phyloP scores from a whole-genome alignment of 2,113 vertebrate species.

The pig (Sus scrofa) region T2T-Sscrofa CM000817.6:29591001-29591500 shows the following conservation, averaged over 20 bases:
- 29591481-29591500: constrained; percentile 92
- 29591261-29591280: constrained; percentile 95
- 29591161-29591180: constrained; percentile 98
- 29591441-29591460: constrained; percentile 92
- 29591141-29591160: constrained; percentile 98
- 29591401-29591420: constrained; percentile 38
- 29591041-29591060: neutral
- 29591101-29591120: constrained; percentile 91
- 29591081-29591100: constrained; percentile 87
- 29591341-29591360: constrained; percentile 94
- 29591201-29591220: neutral
- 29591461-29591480: constrained; percentile 89
- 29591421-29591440: constrained; percentile 88
- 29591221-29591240: neutral
- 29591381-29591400: neutral
- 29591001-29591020: constrained; percentile 87
- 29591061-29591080: neutral
- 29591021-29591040: neutral
- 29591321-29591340: constrained; percentile 88
- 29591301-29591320: constrained; percentile 88
- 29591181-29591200: neutral
- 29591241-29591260: neutral
- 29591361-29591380: constrained; percentile 73
- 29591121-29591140: constrained; percentile 93
- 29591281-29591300: constrained; percentile 99